A percentile compares a stretch with the other conserved stretches of the same genome.
Conservation (phyloP, 1,140 invertebrate species). For the Macrocentrus cingulum region DNA sequence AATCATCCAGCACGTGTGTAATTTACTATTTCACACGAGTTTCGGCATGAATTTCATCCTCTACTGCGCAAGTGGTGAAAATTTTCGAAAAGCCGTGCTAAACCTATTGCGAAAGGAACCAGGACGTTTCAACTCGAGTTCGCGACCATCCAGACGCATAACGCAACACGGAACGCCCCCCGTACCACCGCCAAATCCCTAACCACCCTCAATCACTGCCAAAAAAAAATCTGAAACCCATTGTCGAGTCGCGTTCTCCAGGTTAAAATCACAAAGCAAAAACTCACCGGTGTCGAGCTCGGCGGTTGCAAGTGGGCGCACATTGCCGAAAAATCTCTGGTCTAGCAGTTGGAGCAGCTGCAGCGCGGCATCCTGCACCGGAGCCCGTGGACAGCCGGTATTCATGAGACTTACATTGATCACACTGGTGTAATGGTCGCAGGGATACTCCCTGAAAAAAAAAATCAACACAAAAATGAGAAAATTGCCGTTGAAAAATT, state of each 20-base stretch:
- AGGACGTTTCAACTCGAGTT: conserved; percentile 36
- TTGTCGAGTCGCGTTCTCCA: too few relatives aligned
- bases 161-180: conserved; percentile 23
- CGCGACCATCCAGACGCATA: too few relatives aligned
- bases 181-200: too few relatives aligned
- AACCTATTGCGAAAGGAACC: conserved; percentile 45
- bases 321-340: conserved; percentile 89
- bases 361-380: conserved; percentile 88
- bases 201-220: too few relatives aligned
- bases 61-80: conserved; percentile 79
- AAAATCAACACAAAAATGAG: conserved; percentile 4
- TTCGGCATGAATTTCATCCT: conserved; percentile 86
- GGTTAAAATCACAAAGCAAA: conserved; percentile 1
- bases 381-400: conserved; percentile 88
- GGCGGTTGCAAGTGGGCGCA: conserved; percentile 68
- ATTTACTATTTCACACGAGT: conserved; percentile 76
- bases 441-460: conserved; percentile 90
- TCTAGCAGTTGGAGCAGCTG: conserved; percentile 93
- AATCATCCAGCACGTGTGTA: conserved; percentile 62
- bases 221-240: too few relatives aligned
- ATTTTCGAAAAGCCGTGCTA: conserved; percentile 69
- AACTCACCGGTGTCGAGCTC: conserved; percentile 69
- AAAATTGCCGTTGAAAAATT: conserved; percentile 13
- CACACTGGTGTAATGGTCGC: conserved; percentile 96
- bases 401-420: conserved; percentile 97